Evolutionary conservation across 2,797 vertebrate genomes (phyloP).

Genomic region (Glossophaga mutica): DNA sequence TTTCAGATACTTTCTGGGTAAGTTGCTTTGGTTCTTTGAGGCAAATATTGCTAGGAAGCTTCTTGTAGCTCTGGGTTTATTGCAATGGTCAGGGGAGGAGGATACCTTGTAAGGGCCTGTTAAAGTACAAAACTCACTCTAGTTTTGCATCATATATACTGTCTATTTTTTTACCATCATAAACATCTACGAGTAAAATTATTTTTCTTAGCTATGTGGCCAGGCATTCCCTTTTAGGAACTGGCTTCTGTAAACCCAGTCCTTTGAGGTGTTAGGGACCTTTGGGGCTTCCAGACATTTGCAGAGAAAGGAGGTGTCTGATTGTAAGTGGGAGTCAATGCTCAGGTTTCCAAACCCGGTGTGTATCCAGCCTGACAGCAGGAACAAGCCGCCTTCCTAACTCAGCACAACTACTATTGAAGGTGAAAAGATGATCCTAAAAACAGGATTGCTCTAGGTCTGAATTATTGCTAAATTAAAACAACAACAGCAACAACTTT

Average conservation of each 20-base stretch:
- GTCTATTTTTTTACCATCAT: conserved; percentile 71
- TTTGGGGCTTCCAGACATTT: background rate
- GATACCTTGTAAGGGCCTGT: conserved; percentile 20
- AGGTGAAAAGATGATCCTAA: background rate
- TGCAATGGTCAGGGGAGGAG: conserved; percentile 21
- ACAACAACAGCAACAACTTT: conserved; percentile 48
- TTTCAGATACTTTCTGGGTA: conserved; percentile 72
- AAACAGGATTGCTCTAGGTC: background rate
- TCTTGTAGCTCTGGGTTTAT: conserved; percentile 47
- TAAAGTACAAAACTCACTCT: conserved; percentile 60
- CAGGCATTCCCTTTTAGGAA: conserved; percentile 20
- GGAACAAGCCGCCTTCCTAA: background rate
- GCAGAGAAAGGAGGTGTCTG: background rate
- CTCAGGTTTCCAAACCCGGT: conserved; percentile 6
- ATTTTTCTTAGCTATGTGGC: conserved; percentile 41
- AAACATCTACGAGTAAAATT: conserved; percentile 38
- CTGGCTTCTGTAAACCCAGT: conserved; percentile 32
- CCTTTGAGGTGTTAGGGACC: background rate
- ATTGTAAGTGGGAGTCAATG: background rate
- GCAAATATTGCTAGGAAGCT: conserved; percentile 3
- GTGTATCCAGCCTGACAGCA: conserved; percentile 38
- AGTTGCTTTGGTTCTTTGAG: conserved; percentile 46
- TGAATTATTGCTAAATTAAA: conserved; percentile 46
- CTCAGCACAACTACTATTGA: background rate
- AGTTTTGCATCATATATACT: conserved; percentile 66